phyloP scores from a whole-genome alignment of 30 jellyfish, hydroid and myxozoan species.

The Mastigias papua region DNA sequence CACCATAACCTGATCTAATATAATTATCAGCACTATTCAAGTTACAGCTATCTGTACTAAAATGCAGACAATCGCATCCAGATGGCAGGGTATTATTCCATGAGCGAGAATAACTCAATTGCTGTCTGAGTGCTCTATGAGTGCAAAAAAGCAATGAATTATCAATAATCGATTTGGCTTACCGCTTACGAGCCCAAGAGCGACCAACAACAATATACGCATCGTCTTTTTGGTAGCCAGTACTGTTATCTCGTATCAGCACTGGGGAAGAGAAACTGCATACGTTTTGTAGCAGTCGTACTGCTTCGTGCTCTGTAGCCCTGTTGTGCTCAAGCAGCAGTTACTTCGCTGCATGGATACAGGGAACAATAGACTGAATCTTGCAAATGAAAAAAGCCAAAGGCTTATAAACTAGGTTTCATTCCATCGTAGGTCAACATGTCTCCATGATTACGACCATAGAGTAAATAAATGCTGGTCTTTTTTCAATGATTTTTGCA shows the following conservation, averaged over 20 bases:
- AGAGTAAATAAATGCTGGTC: background rate
- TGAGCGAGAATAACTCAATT: too few relatives aligned
- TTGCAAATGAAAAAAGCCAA: background rate
- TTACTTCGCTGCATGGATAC: background rate
- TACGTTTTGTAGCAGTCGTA: background rate
- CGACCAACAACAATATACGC: background rate
- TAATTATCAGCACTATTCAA: too few relatives aligned
- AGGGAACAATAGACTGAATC: background rate
- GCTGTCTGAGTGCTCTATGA: too few relatives aligned
- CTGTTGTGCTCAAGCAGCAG: background rate
- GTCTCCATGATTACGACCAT: background rate
- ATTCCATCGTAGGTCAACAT: background rate
- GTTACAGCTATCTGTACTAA: too few relatives aligned
- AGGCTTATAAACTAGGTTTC: background rate
- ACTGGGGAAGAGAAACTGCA: background rate
- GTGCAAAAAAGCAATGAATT: too few relatives aligned
- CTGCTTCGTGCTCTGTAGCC: background rate
- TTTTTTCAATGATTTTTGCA: background rate
- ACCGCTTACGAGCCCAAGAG: background rate
- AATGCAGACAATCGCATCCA: too few relatives aligned
- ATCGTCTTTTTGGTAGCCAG: background rate
- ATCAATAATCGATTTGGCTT: background rate
- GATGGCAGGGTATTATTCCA: too few relatives aligned
- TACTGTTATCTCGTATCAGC: background rate
- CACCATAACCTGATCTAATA: too few relatives aligned